Evolutionary conservation across 2,888 invertebrate species (phyloP).

Genomic region (Troilus luridus): DNA sequence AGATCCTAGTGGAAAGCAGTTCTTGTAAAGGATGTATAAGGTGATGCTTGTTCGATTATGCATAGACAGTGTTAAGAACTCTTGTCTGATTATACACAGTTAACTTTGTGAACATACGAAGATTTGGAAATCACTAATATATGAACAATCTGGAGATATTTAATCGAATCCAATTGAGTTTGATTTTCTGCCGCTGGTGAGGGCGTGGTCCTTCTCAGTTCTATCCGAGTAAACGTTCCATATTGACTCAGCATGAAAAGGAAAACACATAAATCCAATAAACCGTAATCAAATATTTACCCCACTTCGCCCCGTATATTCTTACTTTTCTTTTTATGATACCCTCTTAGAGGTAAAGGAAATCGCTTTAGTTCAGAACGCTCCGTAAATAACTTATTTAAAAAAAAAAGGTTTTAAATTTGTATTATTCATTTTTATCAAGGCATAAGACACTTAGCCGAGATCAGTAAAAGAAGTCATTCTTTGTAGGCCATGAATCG

Average conservation of each 20-base stretch:
- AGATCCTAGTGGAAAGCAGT: background rate
- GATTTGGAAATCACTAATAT: background rate
- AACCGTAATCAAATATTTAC: conserved; percentile 11
- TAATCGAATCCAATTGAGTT: background rate
- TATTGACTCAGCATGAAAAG: conserved; percentile 10
- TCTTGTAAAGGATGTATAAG: background rate
- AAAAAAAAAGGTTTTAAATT: background rate
- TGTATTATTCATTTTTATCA: background rate
- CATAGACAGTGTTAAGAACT: background rate
- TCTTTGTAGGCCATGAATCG: too few relatives aligned
- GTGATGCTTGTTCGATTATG: background rate
- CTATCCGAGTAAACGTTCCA: background rate
- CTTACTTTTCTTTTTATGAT: conserved; percentile 11
- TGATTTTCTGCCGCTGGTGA: background rate
- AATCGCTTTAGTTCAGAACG: background rate
- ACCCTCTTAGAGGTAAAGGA: background rate
- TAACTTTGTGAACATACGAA: background rate
- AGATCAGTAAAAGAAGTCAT: too few relatives aligned
- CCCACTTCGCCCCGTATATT: background rate
- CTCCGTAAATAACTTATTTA: background rate
- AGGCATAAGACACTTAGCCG: background rate
- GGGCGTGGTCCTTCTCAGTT: background rate
- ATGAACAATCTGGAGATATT: background rate
- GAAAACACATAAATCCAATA: conserved; percentile 26
- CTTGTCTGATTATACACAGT: background rate